Conservation (phyloP, 2,888 invertebrate species). For the Aspidapion aeneum region DNA sequence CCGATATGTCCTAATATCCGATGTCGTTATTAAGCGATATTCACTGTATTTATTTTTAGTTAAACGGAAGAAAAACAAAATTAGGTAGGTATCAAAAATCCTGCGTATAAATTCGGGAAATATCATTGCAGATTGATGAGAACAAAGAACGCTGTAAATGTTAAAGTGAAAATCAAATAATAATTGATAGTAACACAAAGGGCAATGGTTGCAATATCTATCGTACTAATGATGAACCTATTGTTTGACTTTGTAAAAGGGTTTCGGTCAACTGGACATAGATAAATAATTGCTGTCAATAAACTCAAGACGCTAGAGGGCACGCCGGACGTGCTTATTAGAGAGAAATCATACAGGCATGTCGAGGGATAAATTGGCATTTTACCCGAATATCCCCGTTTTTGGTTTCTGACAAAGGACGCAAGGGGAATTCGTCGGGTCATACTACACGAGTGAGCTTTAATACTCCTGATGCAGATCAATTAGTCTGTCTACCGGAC, state of each 20-base stretch:
- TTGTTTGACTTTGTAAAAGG: background rate
- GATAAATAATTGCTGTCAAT: constrained; percentile 37
- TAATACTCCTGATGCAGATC: constrained; percentile 47
- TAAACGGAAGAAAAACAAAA: too few relatives aligned
- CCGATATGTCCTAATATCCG: too few relatives aligned
- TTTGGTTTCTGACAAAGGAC: constrained; percentile 41
- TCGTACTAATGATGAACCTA: background rate
- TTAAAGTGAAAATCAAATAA: constrained; percentile 1
- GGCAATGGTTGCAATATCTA: background rate
- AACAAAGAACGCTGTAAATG: too few relatives aligned
- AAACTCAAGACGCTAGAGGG: constrained; percentile 22
- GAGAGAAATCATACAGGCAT: constrained; percentile 41
- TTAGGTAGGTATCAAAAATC: too few relatives aligned
- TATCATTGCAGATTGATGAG: too few relatives aligned
- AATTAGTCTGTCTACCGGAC: constrained; percentile 48
- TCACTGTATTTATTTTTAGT: too few relatives aligned
- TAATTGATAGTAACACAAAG: background rate
- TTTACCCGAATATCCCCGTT: constrained; percentile 41
- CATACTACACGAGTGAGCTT: constrained; percentile 45
- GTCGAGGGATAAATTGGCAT: constrained; percentile 41
- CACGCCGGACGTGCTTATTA: constrained; percentile 38
- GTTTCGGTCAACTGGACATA: constrained; percentile 29
- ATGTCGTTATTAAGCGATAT: too few relatives aligned
- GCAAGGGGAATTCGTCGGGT: background rate
- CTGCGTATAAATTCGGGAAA: too few relatives aligned